phyloP scores from a whole-genome alignment of 2,113 vertebrate genomes.

The Tenebrosternarchus preto region DNA sequence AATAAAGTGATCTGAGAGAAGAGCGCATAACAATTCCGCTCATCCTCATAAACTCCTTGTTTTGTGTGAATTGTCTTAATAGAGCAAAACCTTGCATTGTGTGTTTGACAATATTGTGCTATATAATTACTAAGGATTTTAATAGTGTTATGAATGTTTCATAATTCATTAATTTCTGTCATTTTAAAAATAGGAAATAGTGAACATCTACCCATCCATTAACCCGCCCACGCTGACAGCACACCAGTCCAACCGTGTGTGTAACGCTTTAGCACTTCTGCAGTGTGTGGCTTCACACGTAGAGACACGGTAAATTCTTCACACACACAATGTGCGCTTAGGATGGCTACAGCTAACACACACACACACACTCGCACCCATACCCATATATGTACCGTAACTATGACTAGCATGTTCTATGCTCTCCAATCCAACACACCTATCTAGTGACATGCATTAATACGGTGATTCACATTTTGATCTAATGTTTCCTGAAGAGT shows the following conservation, averaged over 20 bases:
- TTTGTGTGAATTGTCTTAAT: too few relatives aligned
- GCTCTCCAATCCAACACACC: too few relatives aligned
- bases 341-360: neutral
- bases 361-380: neutral
- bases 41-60: too few relatives aligned
- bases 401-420: neutral
- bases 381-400: neutral
- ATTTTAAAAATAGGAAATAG: conserved; percentile 83
- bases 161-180: too few relatives aligned
- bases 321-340: fast-evolving
- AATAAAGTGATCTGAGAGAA: neutral
- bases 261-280: conserved; percentile 92
- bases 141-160: neutral
- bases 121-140: too few relatives aligned
- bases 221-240: conserved; percentile 96
- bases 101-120: too few relatives aligned
- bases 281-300: conserved; percentile 97
- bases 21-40: too few relatives aligned
- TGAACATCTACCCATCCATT: conserved; percentile 99
- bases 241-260: conserved; percentile 97
- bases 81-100: too few relatives aligned
- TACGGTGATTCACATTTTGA: too few relatives aligned
- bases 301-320: conserved; percentile 83
- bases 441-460: too few relatives aligned
- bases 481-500: too few relatives aligned